Base-by-base conservation (phyloP, 2,113 vertebrate genomes). In the Brachirus orientalis region DNA sequence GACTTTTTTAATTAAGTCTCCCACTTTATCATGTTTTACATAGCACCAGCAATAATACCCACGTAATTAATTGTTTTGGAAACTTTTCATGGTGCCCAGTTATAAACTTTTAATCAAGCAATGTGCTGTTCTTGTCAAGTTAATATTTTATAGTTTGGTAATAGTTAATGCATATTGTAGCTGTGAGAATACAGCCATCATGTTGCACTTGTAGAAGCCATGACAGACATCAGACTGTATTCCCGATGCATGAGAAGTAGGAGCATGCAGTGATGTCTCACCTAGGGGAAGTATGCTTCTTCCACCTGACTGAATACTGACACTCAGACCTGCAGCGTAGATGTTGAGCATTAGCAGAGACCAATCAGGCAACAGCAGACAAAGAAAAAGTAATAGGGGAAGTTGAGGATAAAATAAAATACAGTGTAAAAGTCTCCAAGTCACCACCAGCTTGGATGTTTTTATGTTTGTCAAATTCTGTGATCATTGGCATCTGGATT, bases 41-140 rank as follows among this genome's bases (percentile, higher is more conserved):
- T 76, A 78, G 77, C 69, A 69, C 73, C 75, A 53, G 66, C 72
- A 85, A 85, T 86, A 89, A 89, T 84, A 86, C 56, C 45, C 64
- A 58, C 65, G 68, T 88, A 92, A 92, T 91, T 84, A 92, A 92
- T 92, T 91, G 89, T 92, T 92, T 90, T 72, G 86, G 86, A 88
- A 90, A 91, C 69, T 90, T 91, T 92, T 74, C 70, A 56, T 70
- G 72, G 69, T 75, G 79, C 63, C 64, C 56, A 50, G 72, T 80
- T 82, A 91, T 88, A 85, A 88, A 89, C 79, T 90, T 92, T 91
- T 90, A 89, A 91, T 91, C 79, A 79, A 74, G 75, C 84, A 47
- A 69, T 68, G 83, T 67, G 56, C 59, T 57, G 61, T 79, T 74
- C 72, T 71, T 76, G 76, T 45, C 75, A 63, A 33, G 22, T 88